Evolutionary conservation across 1,140 invertebrate genomes (phyloP).

Genomic region (Trichoplusia ni): DNA sequence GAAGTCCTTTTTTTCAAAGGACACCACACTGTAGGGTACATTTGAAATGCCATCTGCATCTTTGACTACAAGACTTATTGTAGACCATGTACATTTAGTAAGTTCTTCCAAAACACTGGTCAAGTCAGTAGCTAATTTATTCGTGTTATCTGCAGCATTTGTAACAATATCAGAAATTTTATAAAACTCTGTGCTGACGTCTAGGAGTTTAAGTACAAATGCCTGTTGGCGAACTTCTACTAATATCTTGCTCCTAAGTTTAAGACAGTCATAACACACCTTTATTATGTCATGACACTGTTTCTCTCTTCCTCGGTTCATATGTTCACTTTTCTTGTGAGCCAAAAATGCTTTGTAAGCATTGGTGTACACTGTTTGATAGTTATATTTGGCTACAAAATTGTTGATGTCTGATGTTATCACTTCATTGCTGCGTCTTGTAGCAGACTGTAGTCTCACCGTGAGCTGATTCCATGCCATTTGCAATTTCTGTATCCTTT

Average conservation of each 20-base stretch:
- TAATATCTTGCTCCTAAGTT: conserved; percentile 71
- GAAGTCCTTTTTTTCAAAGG: conserved; percentile 71
- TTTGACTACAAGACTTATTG: conserved; percentile 58
- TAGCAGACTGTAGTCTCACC: conserved; percentile 69
- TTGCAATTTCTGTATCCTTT: conserved; percentile 67
- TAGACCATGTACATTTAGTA: conserved; percentile 68
- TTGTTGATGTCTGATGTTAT: conserved; percentile 64
- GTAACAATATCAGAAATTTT: conserved; percentile 69
- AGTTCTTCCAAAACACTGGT: conserved; percentile 50
- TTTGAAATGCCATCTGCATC: conserved; percentile 60
- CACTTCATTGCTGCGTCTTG: conserved; percentile 69
- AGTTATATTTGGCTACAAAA: conserved; percentile 69
- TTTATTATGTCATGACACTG: conserved; percentile 71
- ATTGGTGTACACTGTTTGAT: conserved; percentile 58
- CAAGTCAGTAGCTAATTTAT: conserved; percentile 56
- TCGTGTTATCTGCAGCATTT: conserved; percentile 65
- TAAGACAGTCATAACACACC: conserved; percentile 71
- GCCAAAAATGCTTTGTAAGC: conserved; percentile 58
- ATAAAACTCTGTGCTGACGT: conserved; percentile 68
- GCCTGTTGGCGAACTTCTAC: conserved; percentile 65
- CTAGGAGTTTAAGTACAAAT: conserved; percentile 71
- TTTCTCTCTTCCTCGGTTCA: conserved; percentile 59
- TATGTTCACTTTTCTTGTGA: conserved; percentile 63
- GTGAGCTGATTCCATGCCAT: conserved; percentile 69
- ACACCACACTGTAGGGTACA: conserved; percentile 71